Evolutionary conservation across 1,140 invertebrate species (phyloP), one percentile per base, ranked within the genome.

Genomic region (Lysiphlebus fabarum): DNA sequence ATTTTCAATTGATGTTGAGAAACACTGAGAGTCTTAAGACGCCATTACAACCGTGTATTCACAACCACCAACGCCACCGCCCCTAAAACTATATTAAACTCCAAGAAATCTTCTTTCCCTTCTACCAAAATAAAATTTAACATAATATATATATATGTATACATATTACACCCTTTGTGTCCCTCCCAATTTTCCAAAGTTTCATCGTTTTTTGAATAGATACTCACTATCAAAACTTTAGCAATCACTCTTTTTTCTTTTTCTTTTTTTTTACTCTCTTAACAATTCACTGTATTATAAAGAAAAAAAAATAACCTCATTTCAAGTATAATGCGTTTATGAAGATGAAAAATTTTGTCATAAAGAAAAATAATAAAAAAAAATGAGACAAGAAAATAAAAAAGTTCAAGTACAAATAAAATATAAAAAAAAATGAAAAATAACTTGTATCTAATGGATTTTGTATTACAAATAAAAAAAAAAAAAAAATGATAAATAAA

Each of bases 61-160:
- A 48, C 58, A 40, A 60, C 72, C 69, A 69, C 68, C 72, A 69
- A 42, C 45, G 72, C 73, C 74, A 70, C 73, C 76, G 72, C 76
- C 75, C 76, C 74, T 77, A 76, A 78, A 78, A 78, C 74, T 76
- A 75, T 77, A 78, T 78, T 78, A 76, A 78, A 78, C 76, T 78
- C 75, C 62, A 65, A 70, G 67, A 77, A 78, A 78, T 75, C 75
- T 77, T 77, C 70, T 63, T 63, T 68, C 62, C 62, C 59, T 61
- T 61, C 62, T 36, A 66, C 73, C 2, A n/a, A 17, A 11, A 26
- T 75, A 68, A 70, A 67, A 65, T 67, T 69, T 59, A 49, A 59
- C 62, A 50, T n/a, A n/a, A n/a, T n/a, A 58, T 61, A 59, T 47
- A 43, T 45, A 26, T 38, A 43, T 44, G 14, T 12, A 45, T 17